These are phyloP conservation scores for Acanthococcus lagerstroemiae DNA, from an alignment of 2,888 invertebrate genomes.

Conservation along the genomic window DNA sequence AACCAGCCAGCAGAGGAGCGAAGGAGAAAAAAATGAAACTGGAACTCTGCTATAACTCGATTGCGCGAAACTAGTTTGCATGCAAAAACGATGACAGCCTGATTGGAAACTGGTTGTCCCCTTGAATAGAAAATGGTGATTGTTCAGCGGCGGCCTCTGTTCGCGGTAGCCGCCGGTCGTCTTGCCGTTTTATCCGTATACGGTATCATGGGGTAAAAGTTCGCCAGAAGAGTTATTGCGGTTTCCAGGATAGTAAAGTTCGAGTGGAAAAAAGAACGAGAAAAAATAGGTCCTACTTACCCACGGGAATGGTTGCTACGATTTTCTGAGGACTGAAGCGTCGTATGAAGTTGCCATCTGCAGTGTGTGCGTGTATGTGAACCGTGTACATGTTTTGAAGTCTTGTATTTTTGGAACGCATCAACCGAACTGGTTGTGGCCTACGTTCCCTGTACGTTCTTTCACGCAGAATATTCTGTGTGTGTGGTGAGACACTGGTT, in stretches of 20 bases:
- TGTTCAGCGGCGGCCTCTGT: slow-evolving; percentile 14
- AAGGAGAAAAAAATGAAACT: slow-evolving; percentile 13
- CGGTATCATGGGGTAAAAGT: slow-evolving; percentile 15
- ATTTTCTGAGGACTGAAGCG: too few relatives aligned
- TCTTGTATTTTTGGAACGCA: too few relatives aligned
- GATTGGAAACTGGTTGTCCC: slow-evolving; percentile 31
- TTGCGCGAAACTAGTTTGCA: slow-evolving; percentile 23
- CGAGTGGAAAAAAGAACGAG: neutral
- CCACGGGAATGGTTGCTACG: neutral
- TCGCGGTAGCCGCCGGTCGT: slow-evolving; percentile 21
- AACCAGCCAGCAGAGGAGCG: neutral
- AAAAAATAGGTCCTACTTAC: neutral
- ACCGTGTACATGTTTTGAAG: too few relatives aligned
- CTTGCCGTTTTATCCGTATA: slow-evolving; percentile 12
- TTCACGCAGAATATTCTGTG: too few relatives aligned
- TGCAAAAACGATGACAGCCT: slow-evolving; percentile 28
- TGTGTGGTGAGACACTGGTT: too few relatives aligned
- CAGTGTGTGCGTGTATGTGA: too few relatives aligned
- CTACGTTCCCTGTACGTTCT: too few relatives aligned
- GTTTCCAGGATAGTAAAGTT: neutral
- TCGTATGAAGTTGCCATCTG: too few relatives aligned
- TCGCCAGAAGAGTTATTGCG: neutral
- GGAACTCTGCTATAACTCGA: slow-evolving; percentile 16
- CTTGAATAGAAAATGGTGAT: slow-evolving; percentile 27
- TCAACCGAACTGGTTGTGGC: too few relatives aligned